Conservation (phyloP, 2,113 vertebrate species). For the Chascanopsetta lugubris region DNA sequence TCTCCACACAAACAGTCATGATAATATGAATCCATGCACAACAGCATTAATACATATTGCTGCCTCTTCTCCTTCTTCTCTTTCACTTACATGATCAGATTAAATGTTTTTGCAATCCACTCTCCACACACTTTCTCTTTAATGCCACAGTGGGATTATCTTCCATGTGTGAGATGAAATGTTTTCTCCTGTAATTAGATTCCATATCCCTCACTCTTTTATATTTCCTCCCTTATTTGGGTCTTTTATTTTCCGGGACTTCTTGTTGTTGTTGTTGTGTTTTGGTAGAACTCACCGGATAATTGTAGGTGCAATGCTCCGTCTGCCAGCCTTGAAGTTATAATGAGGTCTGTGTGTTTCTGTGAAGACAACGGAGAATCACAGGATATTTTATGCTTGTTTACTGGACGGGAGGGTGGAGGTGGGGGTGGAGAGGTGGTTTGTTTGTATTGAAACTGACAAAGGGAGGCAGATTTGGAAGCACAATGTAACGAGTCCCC, state of each 20-base stretch:
- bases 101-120: slow-evolving; percentile 30
- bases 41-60: neutral
- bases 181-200: slow-evolving; percentile 73
- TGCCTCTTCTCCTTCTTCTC: slow-evolving; percentile 14
- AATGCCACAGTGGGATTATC: slow-evolving; percentile 57
- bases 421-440: slow-evolving; percentile 28
- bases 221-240: slow-evolving; percentile 38
- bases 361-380: slow-evolving; percentile 70
- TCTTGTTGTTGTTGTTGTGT: slow-evolving; percentile 48
- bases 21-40: neutral
- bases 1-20: too few relatives aligned
- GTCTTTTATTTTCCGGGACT: neutral
- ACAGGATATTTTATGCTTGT: slow-evolving; percentile 70
- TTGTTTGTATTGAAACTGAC: slow-evolving; percentile 76
- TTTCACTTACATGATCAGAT: slow-evolving; percentile 50
- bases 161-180: slow-evolving; percentile 57
- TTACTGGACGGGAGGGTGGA: slow-evolving; percentile 58
- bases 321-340: slow-evolving; percentile 79
- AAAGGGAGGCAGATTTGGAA: slow-evolving; percentile 68
- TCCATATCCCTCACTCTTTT: slow-evolving; percentile 56
- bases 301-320: slow-evolving; percentile 75
- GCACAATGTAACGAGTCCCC: slow-evolving; percentile 70
- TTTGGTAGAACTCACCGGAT: slow-evolving; percentile 62
- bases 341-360: slow-evolving; percentile 79
- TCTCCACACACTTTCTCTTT: slow-evolving; percentile 50